These are phyloP conservation scores for Hyalella azteca DNA, from an alignment of 2,888 invertebrate genomes.

Conservation along the genomic window DNA sequence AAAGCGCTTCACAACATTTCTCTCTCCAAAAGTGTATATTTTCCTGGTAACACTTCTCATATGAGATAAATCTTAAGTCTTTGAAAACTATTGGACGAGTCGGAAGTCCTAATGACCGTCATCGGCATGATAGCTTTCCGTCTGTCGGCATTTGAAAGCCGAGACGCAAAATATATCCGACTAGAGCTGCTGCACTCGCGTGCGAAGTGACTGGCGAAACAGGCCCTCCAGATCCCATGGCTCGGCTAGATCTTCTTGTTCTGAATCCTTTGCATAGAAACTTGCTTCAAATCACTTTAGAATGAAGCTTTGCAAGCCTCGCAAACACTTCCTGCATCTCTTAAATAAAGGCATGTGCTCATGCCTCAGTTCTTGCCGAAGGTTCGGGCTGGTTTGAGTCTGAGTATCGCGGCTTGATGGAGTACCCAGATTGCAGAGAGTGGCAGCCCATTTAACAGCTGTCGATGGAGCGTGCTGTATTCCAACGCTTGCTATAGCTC, in stretches of 20 bases:
- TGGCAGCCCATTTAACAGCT: slow-evolving; percentile 35
- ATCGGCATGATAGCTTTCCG: slow-evolving; percentile 14
- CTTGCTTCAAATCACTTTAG: slow-evolving; percentile 32
- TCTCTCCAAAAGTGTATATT: neutral
- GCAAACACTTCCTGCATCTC: slow-evolving; percentile 22
- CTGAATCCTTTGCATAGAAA: slow-evolving; percentile 35
- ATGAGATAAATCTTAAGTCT: neutral
- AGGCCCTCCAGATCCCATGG: neutral
- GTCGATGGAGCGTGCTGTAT: slow-evolving; percentile 34
- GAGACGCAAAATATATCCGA: slow-evolving; percentile 6
- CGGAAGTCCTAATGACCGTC: slow-evolving; percentile 16
- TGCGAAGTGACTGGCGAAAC: neutral
- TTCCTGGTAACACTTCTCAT: neutral
- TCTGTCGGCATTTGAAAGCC: slow-evolving; percentile 20
- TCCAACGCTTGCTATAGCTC: slow-evolving; percentile 23
- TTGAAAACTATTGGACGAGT: slow-evolving; percentile 1
- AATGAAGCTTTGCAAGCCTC: slow-evolving; percentile 6
- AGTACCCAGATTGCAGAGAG: slow-evolving; percentile 20
- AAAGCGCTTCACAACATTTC: neutral
- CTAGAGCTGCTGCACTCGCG: neutral
- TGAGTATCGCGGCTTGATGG: slow-evolving; percentile 12
- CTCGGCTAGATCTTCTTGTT: neutral
- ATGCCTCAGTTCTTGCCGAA: slow-evolving; percentile 19
- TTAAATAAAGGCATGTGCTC: slow-evolving; percentile 26
- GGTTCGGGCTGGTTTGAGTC: slow-evolving; percentile 15